Base-by-base conservation (phyloP, 2,113 vertebrate genomes). In the Halcyon senegalensis region DNA sequence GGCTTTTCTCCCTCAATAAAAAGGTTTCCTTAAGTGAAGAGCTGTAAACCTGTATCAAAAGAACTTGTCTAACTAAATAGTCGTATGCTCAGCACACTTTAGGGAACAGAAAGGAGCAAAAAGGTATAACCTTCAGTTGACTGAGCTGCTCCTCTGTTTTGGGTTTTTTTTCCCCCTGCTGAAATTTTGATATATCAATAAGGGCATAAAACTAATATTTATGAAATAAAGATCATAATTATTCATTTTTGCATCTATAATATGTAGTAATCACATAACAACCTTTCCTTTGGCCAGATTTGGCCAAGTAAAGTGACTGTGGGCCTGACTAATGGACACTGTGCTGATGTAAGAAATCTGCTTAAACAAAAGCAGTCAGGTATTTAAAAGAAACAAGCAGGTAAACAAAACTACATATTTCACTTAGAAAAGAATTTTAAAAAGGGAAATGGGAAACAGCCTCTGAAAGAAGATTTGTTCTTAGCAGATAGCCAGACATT, bases 1-100 rank as follows among this genome's bases (percentile, higher is more conserved):
- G 90, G 74, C 67, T 96, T 87, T 96, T 96, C 77, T 90, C 44
- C 67, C 69, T 87, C 59, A 39, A 69, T 83, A 89, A 92, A 95
- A 90, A 37, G 5, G 39, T 60, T 95, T 78, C 56, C 88, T 78
- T 89, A 78, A 87, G 43, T 82, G 80, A 68, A 89, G 21, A 50
- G 67, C 35, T 41, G 31, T 55, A 73, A 83, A 51, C n/a, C 15
- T 80, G 0, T 48, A 81, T 56, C 64, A 80, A 77, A 96, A 59
- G 63, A 70, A 39, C n/a, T 51, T 67, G 16, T 58, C 43, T 75
- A 46, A 48, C 55, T 70, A 89, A 95, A 68, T 4, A 94, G 39
- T 48, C 10, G 5, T 66, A 78, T 95, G 75, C 60, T 80, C 46
- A 51, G 0, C 8, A 7, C 9, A 31, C 46, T 88, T 48, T 56